These are phyloP conservation scores for Parnassius orleans DNA, from an alignment of 2,888 invertebrate species.

Conservation along the genomic window DNA sequence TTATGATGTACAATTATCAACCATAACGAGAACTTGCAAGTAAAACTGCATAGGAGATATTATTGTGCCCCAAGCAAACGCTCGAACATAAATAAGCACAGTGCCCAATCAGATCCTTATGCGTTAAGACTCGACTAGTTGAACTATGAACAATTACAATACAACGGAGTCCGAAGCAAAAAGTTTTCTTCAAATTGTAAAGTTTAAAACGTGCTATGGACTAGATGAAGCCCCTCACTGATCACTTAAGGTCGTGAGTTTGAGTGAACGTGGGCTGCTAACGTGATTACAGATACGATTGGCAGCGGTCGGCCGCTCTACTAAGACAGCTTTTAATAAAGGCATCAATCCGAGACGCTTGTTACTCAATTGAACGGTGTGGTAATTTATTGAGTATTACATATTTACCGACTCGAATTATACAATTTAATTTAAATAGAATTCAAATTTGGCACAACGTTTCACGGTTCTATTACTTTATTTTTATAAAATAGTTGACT, in stretches of 20 bases:
- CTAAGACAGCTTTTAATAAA: not conserved
- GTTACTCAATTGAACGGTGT: conserved; percentile 10
- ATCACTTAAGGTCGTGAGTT: not conserved
- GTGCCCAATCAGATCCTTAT: too few relatives aligned
- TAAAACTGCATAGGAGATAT: too few relatives aligned
- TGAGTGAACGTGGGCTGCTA: conserved; percentile 15
- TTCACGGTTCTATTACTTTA: too few relatives aligned
- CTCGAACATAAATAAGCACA: too few relatives aligned
- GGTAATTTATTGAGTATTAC: conserved; percentile 14
- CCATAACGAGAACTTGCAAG: too few relatives aligned
- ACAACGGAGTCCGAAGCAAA: too few relatives aligned
- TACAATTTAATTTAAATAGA: not conserved
- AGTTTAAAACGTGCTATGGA: not conserved
- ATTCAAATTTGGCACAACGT: not conserved
- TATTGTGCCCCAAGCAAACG: too few relatives aligned
- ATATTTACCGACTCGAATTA: conserved; percentile 3
- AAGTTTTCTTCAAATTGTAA: too few relatives aligned
- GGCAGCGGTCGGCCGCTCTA: not conserved
- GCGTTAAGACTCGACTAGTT: too few relatives aligned
- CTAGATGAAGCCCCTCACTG: not conserved
- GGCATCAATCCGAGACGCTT: conserved; percentile 1
- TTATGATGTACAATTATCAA: too few relatives aligned
- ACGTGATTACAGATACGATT: conserved; percentile 22
- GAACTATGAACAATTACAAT: too few relatives aligned
- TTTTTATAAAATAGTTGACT: too few relatives aligned